Conservation (phyloP, 1,140 invertebrate genomes). For the Nylanderia fulva region DNA sequence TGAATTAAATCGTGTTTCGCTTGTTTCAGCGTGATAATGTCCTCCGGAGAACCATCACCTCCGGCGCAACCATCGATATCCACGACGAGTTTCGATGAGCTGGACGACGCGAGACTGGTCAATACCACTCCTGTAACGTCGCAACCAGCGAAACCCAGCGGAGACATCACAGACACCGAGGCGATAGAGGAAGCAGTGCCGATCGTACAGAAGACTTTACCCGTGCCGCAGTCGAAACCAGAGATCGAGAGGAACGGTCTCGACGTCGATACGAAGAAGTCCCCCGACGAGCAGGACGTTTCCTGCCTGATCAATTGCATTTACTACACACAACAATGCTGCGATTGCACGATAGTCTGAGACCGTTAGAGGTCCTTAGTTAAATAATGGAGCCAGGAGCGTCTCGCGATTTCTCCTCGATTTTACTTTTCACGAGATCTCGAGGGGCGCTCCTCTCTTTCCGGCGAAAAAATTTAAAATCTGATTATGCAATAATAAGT, state of each 20-base stretch:
- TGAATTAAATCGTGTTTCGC: constrained; percentile 14
- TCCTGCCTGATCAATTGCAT: constrained; percentile 83
- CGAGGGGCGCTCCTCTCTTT: background rate
- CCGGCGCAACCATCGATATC: constrained; percentile 75
- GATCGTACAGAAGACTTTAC: constrained; percentile 73
- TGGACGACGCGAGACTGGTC: constrained; percentile 76
- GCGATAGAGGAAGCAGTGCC: constrained; percentile 78
- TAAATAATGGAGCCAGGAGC: background rate
- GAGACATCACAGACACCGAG: constrained; percentile 66
- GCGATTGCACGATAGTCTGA: constrained; percentile 84
- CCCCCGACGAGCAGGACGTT: constrained; percentile 75
- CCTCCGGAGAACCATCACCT: constrained; percentile 77
- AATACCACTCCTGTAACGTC: constrained; percentile 27
- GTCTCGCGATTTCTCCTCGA: background rate
- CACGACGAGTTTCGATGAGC: constrained; percentile 75
- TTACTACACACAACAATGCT: constrained; percentile 83
- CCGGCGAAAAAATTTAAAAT: constrained; percentile 39
- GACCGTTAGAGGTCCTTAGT: background rate
- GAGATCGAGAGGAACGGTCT: constrained; percentile 80
- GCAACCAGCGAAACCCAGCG: constrained; percentile 26
- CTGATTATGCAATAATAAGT: constrained; percentile 23
- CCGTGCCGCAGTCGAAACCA: constrained; percentile 76
- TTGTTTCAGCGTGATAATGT: constrained; percentile 82
- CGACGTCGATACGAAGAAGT: constrained; percentile 70
- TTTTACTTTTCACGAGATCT: background rate